Percentiles rank a stretch among this genome's conserved stretches.
Conservation (phyloP, 1,140 invertebrate genomes). For the Drosophila parabipectinata region DNA sequence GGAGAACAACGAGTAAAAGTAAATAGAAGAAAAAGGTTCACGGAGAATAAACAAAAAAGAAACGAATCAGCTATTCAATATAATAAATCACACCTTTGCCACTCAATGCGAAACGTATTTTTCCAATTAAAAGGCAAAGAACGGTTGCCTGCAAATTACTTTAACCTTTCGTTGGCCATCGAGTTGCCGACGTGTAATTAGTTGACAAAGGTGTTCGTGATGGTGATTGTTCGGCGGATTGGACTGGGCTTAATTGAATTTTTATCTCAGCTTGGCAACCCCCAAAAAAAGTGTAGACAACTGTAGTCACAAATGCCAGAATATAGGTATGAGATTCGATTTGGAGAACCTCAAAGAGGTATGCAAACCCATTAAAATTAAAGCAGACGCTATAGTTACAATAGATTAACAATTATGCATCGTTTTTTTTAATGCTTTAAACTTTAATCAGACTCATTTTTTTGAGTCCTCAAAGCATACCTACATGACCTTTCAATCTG, state of each 20-base stretch:
- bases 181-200: constrained; percentile 64
- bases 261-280: constrained; percentile 59
- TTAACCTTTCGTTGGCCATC: constrained; percentile 63
- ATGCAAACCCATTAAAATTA: too few species aligned
- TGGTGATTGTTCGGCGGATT: constrained; percentile 12
- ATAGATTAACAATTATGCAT: too few species aligned
- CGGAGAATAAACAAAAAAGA: constrained; percentile 4
- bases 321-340: constrained; percentile 1
- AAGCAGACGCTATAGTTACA: too few species aligned
- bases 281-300: constrained; percentile 11
- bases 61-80: constrained; percentile 63
- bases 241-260: constrained; percentile 67
- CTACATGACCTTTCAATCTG: too few species aligned
- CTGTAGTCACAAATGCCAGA: neutral
- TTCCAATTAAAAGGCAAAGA: constrained; percentile 68
- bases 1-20: constrained; percentile 30
- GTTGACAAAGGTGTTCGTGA: constrained; percentile 71
- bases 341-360: too few species aligned
- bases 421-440: too few species aligned
- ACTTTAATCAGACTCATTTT: too few species aligned
- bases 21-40: constrained; percentile 15
- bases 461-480: too few species aligned
- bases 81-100: constrained; percentile 79
- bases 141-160: constrained; percentile 56
- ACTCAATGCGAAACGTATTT: constrained; percentile 61